Conservation (phyloP, 2,113 vertebrate species). For the Phasianus colchicus region DNA sequence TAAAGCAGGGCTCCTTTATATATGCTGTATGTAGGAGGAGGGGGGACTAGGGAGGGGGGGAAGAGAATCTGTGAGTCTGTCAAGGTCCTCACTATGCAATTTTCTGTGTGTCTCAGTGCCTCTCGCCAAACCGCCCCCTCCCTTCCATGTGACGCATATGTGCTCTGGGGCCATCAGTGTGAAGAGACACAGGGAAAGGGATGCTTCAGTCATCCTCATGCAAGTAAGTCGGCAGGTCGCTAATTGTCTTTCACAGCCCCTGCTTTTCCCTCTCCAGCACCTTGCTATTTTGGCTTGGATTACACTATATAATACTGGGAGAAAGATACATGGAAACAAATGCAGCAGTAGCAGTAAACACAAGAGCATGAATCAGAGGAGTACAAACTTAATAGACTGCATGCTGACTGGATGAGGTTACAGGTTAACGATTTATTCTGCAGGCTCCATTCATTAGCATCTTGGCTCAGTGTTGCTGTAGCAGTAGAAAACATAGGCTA, state of each 20-base stretch:
- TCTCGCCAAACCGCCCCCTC: slow-evolving; percentile 45
- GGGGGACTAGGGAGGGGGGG: background rate
- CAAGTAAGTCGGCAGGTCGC: slow-evolving; percentile 66
- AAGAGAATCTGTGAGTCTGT: slow-evolving; percentile 61
- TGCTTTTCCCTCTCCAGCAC: background rate
- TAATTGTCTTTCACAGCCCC: background rate
- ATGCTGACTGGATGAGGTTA: slow-evolving; percentile 47
- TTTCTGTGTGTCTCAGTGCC: slow-evolving; percentile 66
- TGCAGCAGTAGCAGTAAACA: slow-evolving; percentile 22
- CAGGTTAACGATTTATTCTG: slow-evolving; percentile 71
- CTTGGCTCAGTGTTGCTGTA: slow-evolving; percentile 28
- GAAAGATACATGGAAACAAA: slow-evolving; percentile 24
- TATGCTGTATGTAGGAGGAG: slow-evolving; percentile 30
- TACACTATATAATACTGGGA: background rate
- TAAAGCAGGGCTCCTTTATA: slow-evolving; percentile 32
- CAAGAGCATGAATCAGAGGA: background rate
- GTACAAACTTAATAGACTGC: slow-evolving; percentile 47
- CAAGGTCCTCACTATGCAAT: slow-evolving; percentile 73
- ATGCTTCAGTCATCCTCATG: slow-evolving; percentile 52
- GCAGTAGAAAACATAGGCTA: background rate
- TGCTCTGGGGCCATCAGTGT: slow-evolving; percentile 61
- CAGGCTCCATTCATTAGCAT: slow-evolving; percentile 59
- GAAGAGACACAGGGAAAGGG: slow-evolving; percentile 6
- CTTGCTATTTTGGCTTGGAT: background rate
- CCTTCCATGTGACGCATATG: slow-evolving; percentile 75